phyloP scores from a whole-genome alignment of 2,797 vertebrate species.

The Cuniculus paca region DNA sequence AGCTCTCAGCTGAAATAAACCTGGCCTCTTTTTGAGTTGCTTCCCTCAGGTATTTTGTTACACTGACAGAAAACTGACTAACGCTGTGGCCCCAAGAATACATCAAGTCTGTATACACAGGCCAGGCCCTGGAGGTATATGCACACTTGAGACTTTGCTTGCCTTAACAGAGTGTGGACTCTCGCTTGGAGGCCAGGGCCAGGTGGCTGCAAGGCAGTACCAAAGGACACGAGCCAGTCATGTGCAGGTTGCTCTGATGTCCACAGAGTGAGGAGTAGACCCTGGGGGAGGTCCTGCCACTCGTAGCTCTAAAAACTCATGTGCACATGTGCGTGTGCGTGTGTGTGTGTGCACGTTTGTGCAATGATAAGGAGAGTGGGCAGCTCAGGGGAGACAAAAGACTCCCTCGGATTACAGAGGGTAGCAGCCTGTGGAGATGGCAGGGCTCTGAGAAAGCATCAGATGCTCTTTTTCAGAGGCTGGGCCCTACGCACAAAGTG shows the following conservation, averaged over 20 bases:
- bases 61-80: neutral
- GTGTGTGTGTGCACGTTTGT: neutral
- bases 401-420: neutral
- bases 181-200: neutral
- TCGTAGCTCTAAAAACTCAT: too few species aligned
- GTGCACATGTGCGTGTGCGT: too few species aligned
- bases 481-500: neutral
- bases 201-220: neutral
- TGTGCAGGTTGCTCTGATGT: too few species aligned
- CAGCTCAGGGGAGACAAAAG: neutral
- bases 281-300: too few species aligned
- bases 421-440: neutral
- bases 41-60: neutral
- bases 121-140: too few species aligned
- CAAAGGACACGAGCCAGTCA: neutral
- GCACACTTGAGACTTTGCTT: neutral
- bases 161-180: neutral
- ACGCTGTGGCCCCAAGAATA: too few species aligned
- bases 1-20: neutral
- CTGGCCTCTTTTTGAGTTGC: neutral
- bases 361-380: too few species aligned
- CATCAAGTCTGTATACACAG: too few species aligned
- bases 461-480: neutral
- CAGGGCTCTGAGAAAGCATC: neutral
- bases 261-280: too few species aligned